Evolutionary conservation across 2,888 invertebrate species (phyloP), one percentile per base, ranked within the genome.

Genomic region (Drosophila nigritarsus): DNA sequence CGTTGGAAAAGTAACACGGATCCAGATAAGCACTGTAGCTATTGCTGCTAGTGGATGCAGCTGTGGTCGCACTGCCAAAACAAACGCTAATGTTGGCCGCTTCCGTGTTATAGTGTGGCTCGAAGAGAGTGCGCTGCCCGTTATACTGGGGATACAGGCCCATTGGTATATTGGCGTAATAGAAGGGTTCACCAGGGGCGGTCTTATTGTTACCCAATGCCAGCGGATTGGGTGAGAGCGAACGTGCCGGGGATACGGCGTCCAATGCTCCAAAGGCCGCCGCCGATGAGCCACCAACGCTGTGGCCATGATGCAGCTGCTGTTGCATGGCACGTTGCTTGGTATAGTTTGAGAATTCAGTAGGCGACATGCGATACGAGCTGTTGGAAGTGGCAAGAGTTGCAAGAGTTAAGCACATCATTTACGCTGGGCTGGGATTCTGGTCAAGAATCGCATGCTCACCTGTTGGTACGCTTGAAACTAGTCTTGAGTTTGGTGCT

Each of bases 401-500:
- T 6, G 45, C 13, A 45, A 24, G 24, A 20, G 61, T 18, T 51
- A 40, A 24, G 13, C 40, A 51, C 24, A 29, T 49, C 36, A 30
- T 30, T 42, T 29, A 29, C 9, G 30, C 4, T 34, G 20, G 29
- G 6, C 8, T 53, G 34, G 20, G 8, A 34, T 51, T 32, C 20
- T 53, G 11, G 7, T 51, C 32, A 32, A 20, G 20, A 30, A n/a
- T 8, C 13, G 3, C 8, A 32, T 66, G 48, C 73, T 73, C 27
- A 96, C 96, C 96, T 97, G 94, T 98, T 98, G 90, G 97, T 97
- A 91, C 97, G 95, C 94, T 98, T 98, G 95, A 96, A 98, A 95
- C 96, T 98, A 90, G 98, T 98, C 94, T 99, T 99, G 92, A 99
- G 95, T 94, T 99, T 99, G 93, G 99, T 99, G 94, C 98, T 98